These are phyloP conservation scores for Chelonus formosanus DNA, from an alignment of 2,888 invertebrate genomes.

Conservation along the genomic window DNA sequence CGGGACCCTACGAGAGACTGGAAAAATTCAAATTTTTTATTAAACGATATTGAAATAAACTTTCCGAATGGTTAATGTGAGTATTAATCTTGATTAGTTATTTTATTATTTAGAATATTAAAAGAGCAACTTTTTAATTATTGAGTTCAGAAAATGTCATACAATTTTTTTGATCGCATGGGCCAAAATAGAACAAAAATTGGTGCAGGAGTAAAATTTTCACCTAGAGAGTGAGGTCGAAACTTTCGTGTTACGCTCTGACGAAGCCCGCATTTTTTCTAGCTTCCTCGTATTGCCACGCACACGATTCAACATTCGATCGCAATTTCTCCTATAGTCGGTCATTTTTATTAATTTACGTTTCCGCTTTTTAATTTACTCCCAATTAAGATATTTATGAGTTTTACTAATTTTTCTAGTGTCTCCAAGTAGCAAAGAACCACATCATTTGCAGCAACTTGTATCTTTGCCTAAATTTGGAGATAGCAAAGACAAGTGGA, in stretches of 20 bases:
- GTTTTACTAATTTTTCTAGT: too few relatives aligned
- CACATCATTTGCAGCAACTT: too few relatives aligned
- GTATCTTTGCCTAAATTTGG: too few relatives aligned
- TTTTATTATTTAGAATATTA: background rate
- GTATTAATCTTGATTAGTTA: background rate
- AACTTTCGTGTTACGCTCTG: slow-evolving; percentile 36
- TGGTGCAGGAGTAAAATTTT: slow-evolving; percentile 28
- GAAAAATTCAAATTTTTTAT: background rate
- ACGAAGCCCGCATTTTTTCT: slow-evolving; percentile 31
- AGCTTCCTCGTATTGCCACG: slow-evolving; percentile 20
- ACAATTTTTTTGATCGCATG: background rate
- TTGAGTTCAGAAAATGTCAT: too few relatives aligned
- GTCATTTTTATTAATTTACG: slow-evolving; percentile 13
- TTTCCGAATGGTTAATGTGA: slow-evolving; percentile 30
- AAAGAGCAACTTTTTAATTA: background rate
- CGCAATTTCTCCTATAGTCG: slow-evolving; percentile 33
- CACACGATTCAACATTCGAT: slow-evolving; percentile 25
- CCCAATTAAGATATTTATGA: background rate
- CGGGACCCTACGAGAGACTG: slow-evolving; percentile 38
- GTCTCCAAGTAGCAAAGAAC: too few relatives aligned
- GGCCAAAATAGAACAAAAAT: background rate
- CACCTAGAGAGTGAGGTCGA: slow-evolving; percentile 30
- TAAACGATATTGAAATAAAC: background rate
- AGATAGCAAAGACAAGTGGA: too few relatives aligned
- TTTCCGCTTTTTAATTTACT: background rate